These are phyloP conservation scores for Platyrinchus mystaceus DNA, from an alignment of 2,797 vertebrate species.

Conservation along the genomic window DNA sequence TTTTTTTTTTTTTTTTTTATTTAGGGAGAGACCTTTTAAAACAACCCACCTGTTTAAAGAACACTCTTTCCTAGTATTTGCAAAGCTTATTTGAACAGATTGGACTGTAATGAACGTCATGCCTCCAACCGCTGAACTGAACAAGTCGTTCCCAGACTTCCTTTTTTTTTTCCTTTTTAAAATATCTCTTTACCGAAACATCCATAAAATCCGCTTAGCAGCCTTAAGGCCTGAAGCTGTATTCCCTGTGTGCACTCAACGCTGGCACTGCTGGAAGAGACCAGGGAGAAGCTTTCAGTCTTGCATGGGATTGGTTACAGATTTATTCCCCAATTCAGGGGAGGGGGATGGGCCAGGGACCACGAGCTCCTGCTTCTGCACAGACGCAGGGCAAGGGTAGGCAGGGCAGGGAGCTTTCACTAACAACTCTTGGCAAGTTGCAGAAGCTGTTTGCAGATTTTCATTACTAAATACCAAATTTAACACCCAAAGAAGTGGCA, in stretches of 20 bases:
- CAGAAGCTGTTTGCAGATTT: not conserved
- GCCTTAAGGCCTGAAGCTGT: not conserved
- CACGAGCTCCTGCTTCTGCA: fast-evolving
- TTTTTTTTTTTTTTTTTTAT: fast-evolving
- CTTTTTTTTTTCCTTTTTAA: not conserved
- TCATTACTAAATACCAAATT: not conserved
- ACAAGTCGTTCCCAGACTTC: not conserved
- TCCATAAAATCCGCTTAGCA: not conserved
- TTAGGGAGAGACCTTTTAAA: not conserved
- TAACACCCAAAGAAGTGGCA: not conserved
- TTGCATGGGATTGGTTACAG: not conserved
- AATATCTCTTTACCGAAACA: conserved; percentile 35
- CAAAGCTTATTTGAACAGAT: conserved; percentile 33
- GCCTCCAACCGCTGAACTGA: not conserved
- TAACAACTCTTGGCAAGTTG: not conserved
- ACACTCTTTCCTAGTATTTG: not conserved
- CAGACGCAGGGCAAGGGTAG: fast-evolving
- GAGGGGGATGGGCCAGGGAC: not conserved
- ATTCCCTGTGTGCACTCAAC: not conserved
- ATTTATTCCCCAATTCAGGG: not conserved
- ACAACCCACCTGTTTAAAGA: not conserved
- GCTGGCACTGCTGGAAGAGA: not conserved
- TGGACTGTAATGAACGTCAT: conserved; percentile 16
- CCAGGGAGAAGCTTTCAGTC: not conserved
- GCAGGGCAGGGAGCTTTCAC: not conserved